Evolutionary conservation across 2,888 invertebrate species (phyloP).

Genomic region (Melinopterus prodromus): DNA sequence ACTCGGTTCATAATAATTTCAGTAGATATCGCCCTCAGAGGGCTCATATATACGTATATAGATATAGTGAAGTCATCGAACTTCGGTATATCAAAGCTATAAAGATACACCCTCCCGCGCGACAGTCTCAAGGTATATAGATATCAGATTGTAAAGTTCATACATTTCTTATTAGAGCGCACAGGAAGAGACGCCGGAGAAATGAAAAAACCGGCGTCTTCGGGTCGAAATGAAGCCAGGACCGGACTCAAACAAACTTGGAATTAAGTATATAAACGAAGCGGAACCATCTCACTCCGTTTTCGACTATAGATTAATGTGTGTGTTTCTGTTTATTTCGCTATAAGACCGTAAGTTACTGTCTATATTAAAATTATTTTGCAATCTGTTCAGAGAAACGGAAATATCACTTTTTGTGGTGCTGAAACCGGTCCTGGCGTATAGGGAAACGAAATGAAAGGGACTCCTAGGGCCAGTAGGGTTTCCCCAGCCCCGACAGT

Average conservation of each 20-base stretch:
- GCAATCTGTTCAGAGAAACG: too few species aligned
- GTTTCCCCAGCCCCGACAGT: conserved; percentile 22
- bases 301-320: too few species aligned
- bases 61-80: neutral
- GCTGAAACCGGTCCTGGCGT: neutral
- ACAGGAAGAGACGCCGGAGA: neutral
- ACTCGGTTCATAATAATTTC: neutral
- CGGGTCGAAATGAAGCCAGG: neutral
- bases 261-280: neutral
- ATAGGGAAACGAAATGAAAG: neutral
- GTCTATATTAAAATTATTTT: too few species aligned
- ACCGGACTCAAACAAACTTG: neutral
- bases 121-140: conserved; percentile 31
- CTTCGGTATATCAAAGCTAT: neutral
- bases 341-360: too few species aligned
- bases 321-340: too few species aligned
- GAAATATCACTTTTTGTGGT: neutral
- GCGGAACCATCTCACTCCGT: too few species aligned
- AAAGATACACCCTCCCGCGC: neutral
- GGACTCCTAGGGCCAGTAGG: conserved; percentile 10
- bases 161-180: conserved; percentile 32
- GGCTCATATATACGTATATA: neutral
- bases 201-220: neutral
- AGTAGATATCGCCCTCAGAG: neutral
- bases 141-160: conserved; percentile 35